Evolutionary conservation across 2,888 invertebrate species (phyloP), one percentile per base, ranked within the genome.

Genomic region (Eupithecia vulgata): DNA sequence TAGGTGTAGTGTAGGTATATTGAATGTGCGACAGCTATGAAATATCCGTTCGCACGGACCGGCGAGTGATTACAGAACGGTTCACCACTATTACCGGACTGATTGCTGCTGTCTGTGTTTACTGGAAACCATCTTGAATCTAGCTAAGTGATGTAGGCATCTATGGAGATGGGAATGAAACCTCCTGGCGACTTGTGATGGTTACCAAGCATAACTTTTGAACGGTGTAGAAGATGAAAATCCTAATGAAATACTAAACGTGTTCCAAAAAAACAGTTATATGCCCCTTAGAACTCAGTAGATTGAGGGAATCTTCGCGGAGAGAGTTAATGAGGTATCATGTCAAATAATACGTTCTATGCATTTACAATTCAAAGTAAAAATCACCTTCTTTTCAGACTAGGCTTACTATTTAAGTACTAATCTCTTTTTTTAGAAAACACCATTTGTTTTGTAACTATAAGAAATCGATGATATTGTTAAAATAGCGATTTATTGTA

Each of bases 1-100:
- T 65, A 40, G 21, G 12, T 37, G 59, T 61, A 61, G 12, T 37
- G 59, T 61, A 61, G 15, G 30, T 30, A 10, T 65, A 40, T 65
- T 40, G 78, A 82, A 85, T 85, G 84, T 86, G 84, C 84, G 85
- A 87, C 85, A 87, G 83, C 82, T 88, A 86, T 85, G 81, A 84
- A 84, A 85, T 85, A 84, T 85, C 82, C 86, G 87, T 88, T 89
- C 89, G 84, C 88, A 87, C 86, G 86, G 77, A 77, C 81, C 79
- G 79, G 77, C 72, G 77, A 81, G 79, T 87, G 82, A 89, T 88
- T 89, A 88, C 84, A 80, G 82, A 83, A 82, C 81, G 75, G 77
- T 73, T 62, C 71, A 21, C 74, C 67, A 62, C 75, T 76, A 78
- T 73, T 77, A 76, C 75, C 67, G 65, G 70, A 65, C 70, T 78